Evolutionary conservation across 1,140 invertebrate species (phyloP).

Genomic region (Idris sp.): DNA sequence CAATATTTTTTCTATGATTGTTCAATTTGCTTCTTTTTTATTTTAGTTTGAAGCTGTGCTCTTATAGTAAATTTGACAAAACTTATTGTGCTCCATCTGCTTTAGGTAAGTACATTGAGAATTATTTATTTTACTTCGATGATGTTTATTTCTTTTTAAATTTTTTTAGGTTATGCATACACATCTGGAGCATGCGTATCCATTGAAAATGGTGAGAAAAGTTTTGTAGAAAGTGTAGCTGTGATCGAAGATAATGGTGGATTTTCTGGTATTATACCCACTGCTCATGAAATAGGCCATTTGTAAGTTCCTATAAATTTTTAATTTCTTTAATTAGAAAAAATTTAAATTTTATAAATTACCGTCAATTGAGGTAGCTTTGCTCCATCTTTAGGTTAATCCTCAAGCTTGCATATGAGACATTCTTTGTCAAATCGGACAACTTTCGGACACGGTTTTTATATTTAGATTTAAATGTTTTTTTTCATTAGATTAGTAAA

Average conservation of each 20-base stretch:
- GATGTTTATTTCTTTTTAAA: too few relatives aligned
- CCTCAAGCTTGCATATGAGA: too few relatives aligned
- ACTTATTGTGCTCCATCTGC: slow-evolving; percentile 17
- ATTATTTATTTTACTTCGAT: slow-evolving; percentile 2
- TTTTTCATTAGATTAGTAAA: too few relatives aligned
- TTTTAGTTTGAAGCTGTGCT: slow-evolving; percentile 29
- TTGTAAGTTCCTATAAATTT: slow-evolving; percentile 62
- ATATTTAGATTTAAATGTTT: too few relatives aligned
- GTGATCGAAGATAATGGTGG: slow-evolving; percentile 72
- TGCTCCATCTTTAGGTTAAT: too few relatives aligned
- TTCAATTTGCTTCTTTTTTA: neutral
- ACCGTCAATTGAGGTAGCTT: too few relatives aligned
- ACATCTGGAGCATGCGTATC: slow-evolving; percentile 64
- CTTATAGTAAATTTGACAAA: neutral
- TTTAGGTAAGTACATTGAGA: slow-evolving; percentile 19
- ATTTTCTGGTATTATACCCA: slow-evolving; percentile 68
- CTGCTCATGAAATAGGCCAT: slow-evolving; percentile 72
- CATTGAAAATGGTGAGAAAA: slow-evolving; percentile 18
- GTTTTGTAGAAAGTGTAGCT: slow-evolving; percentile 64
- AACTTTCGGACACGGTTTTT: too few relatives aligned
- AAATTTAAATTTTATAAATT: too few relatives aligned
- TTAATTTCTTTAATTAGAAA: slow-evolving; percentile 3
- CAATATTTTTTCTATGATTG: neutral
- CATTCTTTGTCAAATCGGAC: too few relatives aligned
- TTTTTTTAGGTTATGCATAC: slow-evolving; percentile 65